Conservation (phyloP, 2,888 invertebrate genomes). For the Pachliopta kotzebuea region DNA sequence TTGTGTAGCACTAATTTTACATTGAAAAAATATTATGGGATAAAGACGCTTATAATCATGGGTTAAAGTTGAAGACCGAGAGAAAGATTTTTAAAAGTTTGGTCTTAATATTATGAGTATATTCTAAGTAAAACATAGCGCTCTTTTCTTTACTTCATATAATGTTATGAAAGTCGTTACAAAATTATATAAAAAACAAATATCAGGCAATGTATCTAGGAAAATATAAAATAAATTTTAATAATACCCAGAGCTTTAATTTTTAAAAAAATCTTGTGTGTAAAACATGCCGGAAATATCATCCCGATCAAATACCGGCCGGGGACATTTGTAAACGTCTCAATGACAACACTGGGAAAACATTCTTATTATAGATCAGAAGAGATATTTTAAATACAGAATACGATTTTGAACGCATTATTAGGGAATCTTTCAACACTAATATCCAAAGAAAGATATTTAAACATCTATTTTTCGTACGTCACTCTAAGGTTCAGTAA, state of each 20-base stretch:
- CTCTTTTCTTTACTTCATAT: not conserved
- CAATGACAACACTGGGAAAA: conserved; percentile 23
- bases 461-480: conserved; percentile 3
- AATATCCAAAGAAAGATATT: conserved; percentile 6
- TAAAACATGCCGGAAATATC: conserved; percentile 24
- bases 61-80: not conserved
- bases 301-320: conserved; percentile 20
- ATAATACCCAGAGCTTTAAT: not conserved
- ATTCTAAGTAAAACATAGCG: not conserved
- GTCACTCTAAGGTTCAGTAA: not conserved
- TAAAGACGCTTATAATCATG: not conserved
- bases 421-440: conserved; percentile 24
- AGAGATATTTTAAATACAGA: conserved; percentile 20
- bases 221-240: not conserved
- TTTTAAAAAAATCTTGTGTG: conserved; percentile 5
- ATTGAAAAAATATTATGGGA: not conserved
- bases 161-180: not conserved
- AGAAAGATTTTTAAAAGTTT: not conserved
- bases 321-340: conserved; percentile 24
- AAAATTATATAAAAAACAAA: not conserved
- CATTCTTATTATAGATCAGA: conserved; percentile 29
- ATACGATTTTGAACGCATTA: conserved; percentile 18
- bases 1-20: not conserved
- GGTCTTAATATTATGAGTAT: not conserved
- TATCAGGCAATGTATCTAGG: not conserved